Evolutionary conservation across 2,888 invertebrate genomes (phyloP).

Genomic region (Nasonovia ribisnigri): DNA sequence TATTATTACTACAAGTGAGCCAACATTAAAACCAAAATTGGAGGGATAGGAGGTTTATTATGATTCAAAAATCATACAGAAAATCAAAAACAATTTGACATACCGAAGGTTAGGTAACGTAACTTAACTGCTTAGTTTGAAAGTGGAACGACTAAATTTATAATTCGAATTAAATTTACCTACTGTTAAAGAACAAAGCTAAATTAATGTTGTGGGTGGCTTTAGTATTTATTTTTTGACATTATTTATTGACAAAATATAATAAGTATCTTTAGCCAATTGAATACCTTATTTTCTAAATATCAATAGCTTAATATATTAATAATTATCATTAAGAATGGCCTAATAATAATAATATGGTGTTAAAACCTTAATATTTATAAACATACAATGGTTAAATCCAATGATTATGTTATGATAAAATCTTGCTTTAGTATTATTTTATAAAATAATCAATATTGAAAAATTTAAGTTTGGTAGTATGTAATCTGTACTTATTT

Average conservation of each 20-base stretch:
- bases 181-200: background rate
- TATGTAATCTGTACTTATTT: background rate
- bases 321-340: background rate
- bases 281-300: background rate
- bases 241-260: background rate
- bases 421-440: background rate
- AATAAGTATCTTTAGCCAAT: background rate
- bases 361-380: background rate
- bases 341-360: background rate
- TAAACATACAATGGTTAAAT: background rate
- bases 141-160: background rate
- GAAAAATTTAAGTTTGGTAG: background rate
- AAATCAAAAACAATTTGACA: background rate
- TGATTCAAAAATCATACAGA: background rate
- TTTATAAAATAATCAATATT: background rate
- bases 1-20: background rate
- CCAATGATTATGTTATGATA: background rate
- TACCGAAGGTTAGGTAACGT: background rate
- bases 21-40: background rate
- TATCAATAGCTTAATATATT: background rate
- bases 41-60: background rate
- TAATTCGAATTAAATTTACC: background rate
- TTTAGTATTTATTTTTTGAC: background rate
- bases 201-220: background rate
- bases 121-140: background rate